phyloP scores from a whole-genome alignment of 2,797 vertebrate genomes.

The Harpagifer antarcticus region DNA sequence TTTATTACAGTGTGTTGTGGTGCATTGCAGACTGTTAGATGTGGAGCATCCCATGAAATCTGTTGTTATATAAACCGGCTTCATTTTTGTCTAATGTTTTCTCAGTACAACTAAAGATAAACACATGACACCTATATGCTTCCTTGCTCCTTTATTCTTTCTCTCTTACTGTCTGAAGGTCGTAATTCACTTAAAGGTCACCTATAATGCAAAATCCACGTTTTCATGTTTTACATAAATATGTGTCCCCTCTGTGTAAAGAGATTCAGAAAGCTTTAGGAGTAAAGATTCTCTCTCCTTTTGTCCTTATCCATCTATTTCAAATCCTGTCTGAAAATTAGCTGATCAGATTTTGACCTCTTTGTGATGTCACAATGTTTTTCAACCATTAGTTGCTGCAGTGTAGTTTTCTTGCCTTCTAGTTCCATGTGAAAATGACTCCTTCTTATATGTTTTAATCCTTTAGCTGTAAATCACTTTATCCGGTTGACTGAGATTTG shows the following conservation, averaged over 20 bases:
- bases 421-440: not conserved
- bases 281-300: no score
- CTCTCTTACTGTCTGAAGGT: not conserved
- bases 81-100: slow-evolving; percentile 37
- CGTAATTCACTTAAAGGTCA: slow-evolving; percentile 14
- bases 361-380: no score
- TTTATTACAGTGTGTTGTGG: slow-evolving; percentile 23
- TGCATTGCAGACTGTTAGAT: slow-evolving; percentile 21
- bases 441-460: not conserved
- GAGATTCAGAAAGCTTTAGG: no score
- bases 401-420: not conserved
- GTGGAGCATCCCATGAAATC: slow-evolving; percentile 39
- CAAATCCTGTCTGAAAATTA: no score
- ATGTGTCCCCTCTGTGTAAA: no score
- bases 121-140: not conserved
- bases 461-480: not conserved
- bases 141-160: slow-evolving; percentile 7
- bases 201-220: no score
- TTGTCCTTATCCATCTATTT: no score
- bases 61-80: slow-evolving; percentile 40
- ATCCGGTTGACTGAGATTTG: not conserved
- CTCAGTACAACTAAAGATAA: slow-evolving; percentile 38
- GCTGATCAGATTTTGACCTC: no score
- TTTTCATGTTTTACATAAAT: no score
- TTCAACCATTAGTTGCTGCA: no score